Percentiles rank a stretch among this genome's conserved stretches.
Conservation (phyloP, 2,888 invertebrate species). For the Synergus itoensis region DNA sequence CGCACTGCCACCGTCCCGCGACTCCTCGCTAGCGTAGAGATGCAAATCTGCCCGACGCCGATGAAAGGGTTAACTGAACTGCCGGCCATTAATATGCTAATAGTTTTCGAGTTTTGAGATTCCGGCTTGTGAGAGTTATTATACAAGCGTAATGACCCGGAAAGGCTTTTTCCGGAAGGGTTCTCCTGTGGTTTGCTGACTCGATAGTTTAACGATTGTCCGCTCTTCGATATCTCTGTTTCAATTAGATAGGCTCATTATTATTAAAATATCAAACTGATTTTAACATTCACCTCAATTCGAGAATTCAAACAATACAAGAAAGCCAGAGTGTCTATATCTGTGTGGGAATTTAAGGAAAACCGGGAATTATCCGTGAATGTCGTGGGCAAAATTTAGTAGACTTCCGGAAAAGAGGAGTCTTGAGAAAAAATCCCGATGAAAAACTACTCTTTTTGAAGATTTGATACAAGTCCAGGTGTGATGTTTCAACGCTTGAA, state of each 20-base stretch:
- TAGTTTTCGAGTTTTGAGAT: conserved; percentile 77
- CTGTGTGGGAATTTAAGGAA: too few relatives aligned
- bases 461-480: too few relatives aligned
- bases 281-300: too few relatives aligned
- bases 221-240: not conserved
- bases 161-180: conserved; percentile 78
- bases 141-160: conserved; percentile 77
- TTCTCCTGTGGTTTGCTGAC: conserved; percentile 65
- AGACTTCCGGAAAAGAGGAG: too few relatives aligned
- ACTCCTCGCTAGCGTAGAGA: conserved; percentile 64
- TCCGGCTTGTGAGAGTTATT: conserved; percentile 76
- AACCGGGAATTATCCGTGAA: too few relatives aligned
- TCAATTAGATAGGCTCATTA: not conserved
- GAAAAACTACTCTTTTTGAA: too few relatives aligned
- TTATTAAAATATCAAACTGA: too few relatives aligned
- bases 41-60: conserved; percentile 77
- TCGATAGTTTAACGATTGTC: conserved; percentile 55
- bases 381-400: too few relatives aligned
- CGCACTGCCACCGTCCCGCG: conserved; percentile 75
- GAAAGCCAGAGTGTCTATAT: too few relatives aligned
- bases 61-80: conserved; percentile 78
- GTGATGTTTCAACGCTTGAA: too few relatives aligned
- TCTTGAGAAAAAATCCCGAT: too few relatives aligned
- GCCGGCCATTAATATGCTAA: conserved; percentile 78
- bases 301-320: too few relatives aligned